Percentiles rank a stretch among this genome's conserved stretches.
Evolutionary conservation across 2,113 vertebrate genomes (phyloP).

Genomic region (Spheniscus mendiculus): DNA sequence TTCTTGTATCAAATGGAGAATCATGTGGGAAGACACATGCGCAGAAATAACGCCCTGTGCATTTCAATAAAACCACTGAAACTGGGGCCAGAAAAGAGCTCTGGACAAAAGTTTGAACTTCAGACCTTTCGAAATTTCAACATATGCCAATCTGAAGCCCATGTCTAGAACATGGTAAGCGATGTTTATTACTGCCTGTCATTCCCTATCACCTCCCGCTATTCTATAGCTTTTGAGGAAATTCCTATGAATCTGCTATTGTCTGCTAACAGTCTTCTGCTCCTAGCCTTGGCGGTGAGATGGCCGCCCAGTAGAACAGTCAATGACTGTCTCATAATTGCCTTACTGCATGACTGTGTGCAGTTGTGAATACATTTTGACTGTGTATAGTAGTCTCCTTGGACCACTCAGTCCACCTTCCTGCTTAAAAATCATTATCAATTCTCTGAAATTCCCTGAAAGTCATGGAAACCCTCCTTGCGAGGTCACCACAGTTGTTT

Average conservation of each 20-base stretch:
- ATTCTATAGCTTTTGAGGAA: not conserved
- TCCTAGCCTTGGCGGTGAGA: not conserved
- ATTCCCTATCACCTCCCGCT: not conserved
- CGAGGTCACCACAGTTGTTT: not conserved
- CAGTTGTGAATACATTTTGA: not conserved
- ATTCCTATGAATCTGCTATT: not conserved
- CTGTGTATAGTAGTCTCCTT: not conserved
- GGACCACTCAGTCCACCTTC: not conserved
- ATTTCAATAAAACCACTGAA: not conserved
- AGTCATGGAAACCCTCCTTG: not conserved
- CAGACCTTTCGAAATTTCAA: not conserved
- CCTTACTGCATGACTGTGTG: not conserved
- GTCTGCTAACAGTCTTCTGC: not conserved
- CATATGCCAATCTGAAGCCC: rapidly evolving
- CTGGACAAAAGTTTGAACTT: not conserved
- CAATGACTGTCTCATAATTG: no score
- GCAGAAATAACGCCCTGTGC: not conserved
- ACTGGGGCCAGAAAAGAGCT: not conserved
- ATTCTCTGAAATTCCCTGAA: not conserved
- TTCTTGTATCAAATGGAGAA: not conserved
- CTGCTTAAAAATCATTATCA: not conserved
- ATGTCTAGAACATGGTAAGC: not conserved
- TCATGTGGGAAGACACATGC: rapidly evolving
- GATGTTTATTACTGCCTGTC: not conserved
- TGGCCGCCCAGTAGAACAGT: no score